A percentile compares a stretch with the other conserved stretches of the same genome.
Conservation (phyloP, 2,113 vertebrate genomes). For the Gnathonemus echidnorhynchus region DNA sequence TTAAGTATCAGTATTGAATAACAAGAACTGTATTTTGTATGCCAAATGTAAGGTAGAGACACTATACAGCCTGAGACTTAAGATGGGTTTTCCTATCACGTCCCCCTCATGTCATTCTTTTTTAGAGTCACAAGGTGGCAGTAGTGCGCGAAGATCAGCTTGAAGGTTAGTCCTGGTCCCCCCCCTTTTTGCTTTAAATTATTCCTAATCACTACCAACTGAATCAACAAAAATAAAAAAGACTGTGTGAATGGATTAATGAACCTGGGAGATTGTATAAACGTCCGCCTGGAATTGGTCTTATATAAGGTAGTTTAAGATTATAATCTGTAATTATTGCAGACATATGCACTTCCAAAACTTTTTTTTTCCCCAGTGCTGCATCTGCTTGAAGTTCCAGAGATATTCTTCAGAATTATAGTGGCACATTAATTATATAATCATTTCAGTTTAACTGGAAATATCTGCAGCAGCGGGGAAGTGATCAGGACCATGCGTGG, state of each 20-base stretch:
- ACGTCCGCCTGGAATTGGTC: neutral
- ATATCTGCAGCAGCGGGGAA: neutral
- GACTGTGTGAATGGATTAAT: neutral
- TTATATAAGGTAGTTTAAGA: neutral
- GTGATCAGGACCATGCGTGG: neutral
- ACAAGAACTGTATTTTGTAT: neutral
- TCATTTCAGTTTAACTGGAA: neutral
- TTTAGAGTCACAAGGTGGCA: conserved; percentile 87
- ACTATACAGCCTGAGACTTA: neutral
- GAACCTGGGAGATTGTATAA: neutral
- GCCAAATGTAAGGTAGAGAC: neutral
- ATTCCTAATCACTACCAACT: neutral
- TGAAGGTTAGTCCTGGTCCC: conserved; percentile 63
- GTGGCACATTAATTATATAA: neutral
- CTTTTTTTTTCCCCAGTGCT: neutral
- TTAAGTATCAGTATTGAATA: neutral
- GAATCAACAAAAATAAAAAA: neutral
- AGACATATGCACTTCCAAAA: neutral
- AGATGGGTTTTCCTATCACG: neutral
- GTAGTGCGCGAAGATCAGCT: conserved; percentile 88
- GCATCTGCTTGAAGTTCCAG: neutral
- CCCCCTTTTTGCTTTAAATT: neutral
- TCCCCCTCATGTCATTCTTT: conserved; percentile 30
- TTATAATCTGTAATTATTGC: neutral
- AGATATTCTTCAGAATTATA: neutral